A percentile compares a stretch with the other conserved stretches of the same genome.
These are phyloP conservation scores for Callorhinus ursinus DNA, from an alignment of 2,113 vertebrate species.

Conservation along the genomic window DNA sequence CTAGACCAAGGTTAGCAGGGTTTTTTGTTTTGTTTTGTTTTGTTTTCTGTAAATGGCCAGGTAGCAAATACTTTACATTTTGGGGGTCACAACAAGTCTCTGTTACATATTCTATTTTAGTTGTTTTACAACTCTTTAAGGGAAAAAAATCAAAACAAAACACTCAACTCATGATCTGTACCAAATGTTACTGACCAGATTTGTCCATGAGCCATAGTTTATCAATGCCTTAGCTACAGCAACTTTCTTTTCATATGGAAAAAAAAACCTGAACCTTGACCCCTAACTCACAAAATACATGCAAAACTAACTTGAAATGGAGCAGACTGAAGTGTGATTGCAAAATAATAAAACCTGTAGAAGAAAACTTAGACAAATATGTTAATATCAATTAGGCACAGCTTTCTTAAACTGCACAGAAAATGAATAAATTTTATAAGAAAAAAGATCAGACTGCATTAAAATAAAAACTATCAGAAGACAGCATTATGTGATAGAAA, in stretches of 20 bases:
- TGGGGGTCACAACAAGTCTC: background rate
- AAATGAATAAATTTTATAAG: background rate
- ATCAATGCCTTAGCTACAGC: background rate
- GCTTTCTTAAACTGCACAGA: background rate
- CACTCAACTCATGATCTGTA: background rate
- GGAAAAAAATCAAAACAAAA: background rate
- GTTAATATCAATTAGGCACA: background rate
- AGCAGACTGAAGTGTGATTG: background rate
- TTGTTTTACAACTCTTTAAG: background rate
- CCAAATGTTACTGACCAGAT: background rate
- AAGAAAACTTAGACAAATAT: background rate
- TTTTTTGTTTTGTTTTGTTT: background rate
- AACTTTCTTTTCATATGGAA: background rate
- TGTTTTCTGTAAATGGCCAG: background rate
- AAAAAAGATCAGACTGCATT: background rate
- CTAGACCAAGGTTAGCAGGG: background rate
- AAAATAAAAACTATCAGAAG: background rate
- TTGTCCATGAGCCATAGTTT: background rate
- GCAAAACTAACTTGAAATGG: background rate
- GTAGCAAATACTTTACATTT: background rate
- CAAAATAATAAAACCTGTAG: background rate
- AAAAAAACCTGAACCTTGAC: background rate
- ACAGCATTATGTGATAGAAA: background rate
- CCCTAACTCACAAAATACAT: background rate
- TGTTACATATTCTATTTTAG: background rate